phyloP scores from a whole-genome alignment of 2,888 invertebrate species.

The Ethmia dodecea region DNA sequence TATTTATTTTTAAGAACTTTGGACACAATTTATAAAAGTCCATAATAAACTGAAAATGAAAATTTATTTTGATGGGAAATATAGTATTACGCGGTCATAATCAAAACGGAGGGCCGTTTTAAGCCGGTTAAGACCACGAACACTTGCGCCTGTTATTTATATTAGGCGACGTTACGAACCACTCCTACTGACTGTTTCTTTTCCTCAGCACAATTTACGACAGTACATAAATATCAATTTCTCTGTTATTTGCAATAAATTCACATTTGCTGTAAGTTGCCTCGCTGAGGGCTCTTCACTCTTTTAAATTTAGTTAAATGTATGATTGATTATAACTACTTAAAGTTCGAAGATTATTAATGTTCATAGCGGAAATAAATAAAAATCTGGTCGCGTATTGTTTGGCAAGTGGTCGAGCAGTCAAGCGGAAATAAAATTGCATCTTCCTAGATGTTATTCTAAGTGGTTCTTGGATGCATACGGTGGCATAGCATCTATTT shows the following conservation, averaged over 20 bases:
- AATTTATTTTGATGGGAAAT: too few relatives aligned
- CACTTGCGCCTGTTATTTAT: slow-evolving; percentile 24
- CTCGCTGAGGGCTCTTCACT: too few relatives aligned
- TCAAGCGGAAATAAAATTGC: slow-evolving; percentile 7
- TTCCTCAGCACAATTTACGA: slow-evolving; percentile 37
- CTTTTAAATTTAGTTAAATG: too few relatives aligned
- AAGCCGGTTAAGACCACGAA: slow-evolving; percentile 26
- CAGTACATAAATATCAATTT: slow-evolving; percentile 50
- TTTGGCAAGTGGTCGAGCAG: not conserved
- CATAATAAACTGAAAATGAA: too few relatives aligned
- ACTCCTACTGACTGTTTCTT: slow-evolving; percentile 34
- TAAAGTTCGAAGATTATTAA: too few relatives aligned
- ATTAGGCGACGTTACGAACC: slow-evolving; percentile 23
- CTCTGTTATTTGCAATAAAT: slow-evolving; percentile 46
- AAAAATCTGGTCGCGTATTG: not conserved
- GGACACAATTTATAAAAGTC: too few relatives aligned
- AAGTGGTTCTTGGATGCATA: slow-evolving; percentile 13
- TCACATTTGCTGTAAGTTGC: too few relatives aligned
- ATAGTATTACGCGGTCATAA: slow-evolving; percentile 9
- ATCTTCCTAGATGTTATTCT: slow-evolving; percentile 11
- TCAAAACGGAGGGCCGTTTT: slow-evolving; percentile 18
- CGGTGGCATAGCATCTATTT: slow-evolving; percentile 14
- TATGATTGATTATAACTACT: too few relatives aligned
- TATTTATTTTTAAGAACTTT: too few relatives aligned
- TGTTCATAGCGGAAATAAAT: too few relatives aligned